A percentile compares a stretch with the other conserved stretches of the same genome.
Conservation (phyloP, 2,797 vertebrate genomes). For the Poecilia picta region DNA sequence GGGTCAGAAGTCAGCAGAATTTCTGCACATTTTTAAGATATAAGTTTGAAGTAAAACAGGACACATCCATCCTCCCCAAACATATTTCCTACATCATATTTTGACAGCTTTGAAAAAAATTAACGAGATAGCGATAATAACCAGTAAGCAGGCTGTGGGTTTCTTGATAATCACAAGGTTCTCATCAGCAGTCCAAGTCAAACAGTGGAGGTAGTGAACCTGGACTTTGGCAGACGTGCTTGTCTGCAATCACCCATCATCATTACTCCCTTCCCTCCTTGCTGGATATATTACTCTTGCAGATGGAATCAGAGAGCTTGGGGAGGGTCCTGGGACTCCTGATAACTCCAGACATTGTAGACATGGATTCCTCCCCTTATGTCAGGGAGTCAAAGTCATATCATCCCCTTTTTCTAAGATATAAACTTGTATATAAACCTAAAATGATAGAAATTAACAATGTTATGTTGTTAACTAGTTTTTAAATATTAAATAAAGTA, state of each 20-base stretch:
- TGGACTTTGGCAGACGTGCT: constrained; percentile 64
- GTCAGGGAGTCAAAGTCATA: constrained; percentile 68
- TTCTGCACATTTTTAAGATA: constrained; percentile 14
- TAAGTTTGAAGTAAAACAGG: constrained; percentile 33
- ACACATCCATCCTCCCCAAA: constrained; percentile 25
- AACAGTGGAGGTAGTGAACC: constrained; percentile 69
- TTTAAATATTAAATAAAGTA: constrained; percentile 49
- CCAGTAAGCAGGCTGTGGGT: constrained; percentile 21
- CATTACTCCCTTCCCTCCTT: constrained; percentile 51
- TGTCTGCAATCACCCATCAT: constrained; percentile 44
- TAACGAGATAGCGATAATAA: constrained; percentile 36
- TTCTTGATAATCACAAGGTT: constrained; percentile 44
- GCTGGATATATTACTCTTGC: constrained; percentile 55
- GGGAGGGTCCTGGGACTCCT: constrained; percentile 60
- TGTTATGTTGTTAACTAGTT: background rate
- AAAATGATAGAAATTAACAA: constrained; percentile 1
- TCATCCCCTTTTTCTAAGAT: constrained; percentile 31
- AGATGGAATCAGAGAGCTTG: constrained; percentile 49
- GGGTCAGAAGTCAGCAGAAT: background rate
- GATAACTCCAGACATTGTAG: constrained; percentile 72
- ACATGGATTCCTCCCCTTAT: constrained; percentile 62
- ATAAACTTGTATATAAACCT: constrained; percentile 19
- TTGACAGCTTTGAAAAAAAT: constrained; percentile 46
- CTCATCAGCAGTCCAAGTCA: constrained; percentile 66
- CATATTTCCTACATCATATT: constrained; percentile 51